Evolutionary conservation across 2,113 vertebrate species (phyloP), one percentile per base, ranked within the genome.

Genomic region (Chamaea fasciata): DNA sequence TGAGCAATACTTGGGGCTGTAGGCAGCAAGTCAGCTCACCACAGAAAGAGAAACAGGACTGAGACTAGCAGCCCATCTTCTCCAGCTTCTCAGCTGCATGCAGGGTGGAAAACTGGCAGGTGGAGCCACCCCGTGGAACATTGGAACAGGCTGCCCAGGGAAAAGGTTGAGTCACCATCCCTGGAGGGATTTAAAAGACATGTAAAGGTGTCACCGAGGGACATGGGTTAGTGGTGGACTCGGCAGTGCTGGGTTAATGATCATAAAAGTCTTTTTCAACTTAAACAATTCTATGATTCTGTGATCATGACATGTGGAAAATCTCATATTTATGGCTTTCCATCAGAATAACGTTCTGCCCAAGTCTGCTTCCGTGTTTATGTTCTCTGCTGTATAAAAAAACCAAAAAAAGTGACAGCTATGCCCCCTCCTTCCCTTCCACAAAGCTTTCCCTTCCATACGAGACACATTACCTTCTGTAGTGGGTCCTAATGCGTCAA

Each of bases 401-500:
- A 44, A 6, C 23, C 68, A 69, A 80, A 80, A 79, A 44, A 65
- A 17, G 23, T 24, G 62, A 78, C 30, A 74, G 42, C 52, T 67
- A 3, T 33, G 16, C 28, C 50, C 46, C 26, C 47, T 91, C 55
- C 77, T 62, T 68, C 67, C 49, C 44, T 17, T 63, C 57, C 55
- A 46, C 15, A 69, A 20, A 12, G 1, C 20, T 9, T 84, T 84
- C 70, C 71, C 49, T 81, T 74, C 73, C 30, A 52, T 35, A 78
- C 4, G 23, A 75, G 62, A 78, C 47, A 90, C 20, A 2, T n/a
- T 98, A 98, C 98, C 98, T 98, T 96, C 68, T 82, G 46, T 15
- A 16, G 94, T 87, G 33, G 95, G 83, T 90, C 94, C 86, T 44
- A 96, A 75, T 7, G 92, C 74, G 4, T 94, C 89, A 27, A 95